Evolutionary conservation across 2,888 invertebrate genomes (phyloP).

Genomic region (Amiota minor): DNA sequence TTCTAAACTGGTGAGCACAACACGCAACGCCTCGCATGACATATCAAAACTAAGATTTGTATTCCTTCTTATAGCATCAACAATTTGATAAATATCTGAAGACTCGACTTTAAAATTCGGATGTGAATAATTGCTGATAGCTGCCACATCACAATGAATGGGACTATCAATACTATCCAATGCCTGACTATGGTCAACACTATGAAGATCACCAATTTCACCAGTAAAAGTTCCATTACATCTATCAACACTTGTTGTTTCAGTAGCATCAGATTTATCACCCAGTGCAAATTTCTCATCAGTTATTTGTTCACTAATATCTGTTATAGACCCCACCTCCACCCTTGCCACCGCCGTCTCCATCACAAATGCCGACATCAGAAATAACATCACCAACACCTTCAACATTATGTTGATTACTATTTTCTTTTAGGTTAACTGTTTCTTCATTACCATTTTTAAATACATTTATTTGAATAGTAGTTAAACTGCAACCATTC

Average conservation of each 20-base stretch:
- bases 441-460: constrained; percentile 13
- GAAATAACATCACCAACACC: constrained; percentile 11
- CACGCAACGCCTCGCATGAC: constrained; percentile 87
- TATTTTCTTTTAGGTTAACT: constrained; percentile 44
- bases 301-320: constrained; percentile 43
- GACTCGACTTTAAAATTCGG: constrained; percentile 69
- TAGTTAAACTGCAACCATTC: constrained; percentile 43
- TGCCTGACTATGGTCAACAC: constrained; percentile 67
- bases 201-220: constrained; percentile 46
- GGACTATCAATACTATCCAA: constrained; percentile 71
- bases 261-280: constrained; percentile 66
- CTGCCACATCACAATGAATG: constrained; percentile 49
- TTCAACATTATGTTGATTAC: constrained; percentile 39
- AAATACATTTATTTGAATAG: constrained; percentile 40
- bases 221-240: constrained; percentile 49
- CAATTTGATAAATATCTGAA: constrained; percentile 81
- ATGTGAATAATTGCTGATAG: constrained; percentile 43
- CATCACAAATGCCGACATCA: constrained; percentile 23
- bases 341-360: constrained; percentile 37
- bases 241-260: constrained; percentile 55
- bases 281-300: constrained; percentile 41
- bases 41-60: constrained; percentile 90
- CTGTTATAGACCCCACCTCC: constrained; percentile 36
- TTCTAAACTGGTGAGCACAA: constrained; percentile 78
- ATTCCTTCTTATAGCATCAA: constrained; percentile 86